phyloP scores from a whole-genome alignment of 2,113 vertebrate genomes.

The Athene cunicularia region DNA sequence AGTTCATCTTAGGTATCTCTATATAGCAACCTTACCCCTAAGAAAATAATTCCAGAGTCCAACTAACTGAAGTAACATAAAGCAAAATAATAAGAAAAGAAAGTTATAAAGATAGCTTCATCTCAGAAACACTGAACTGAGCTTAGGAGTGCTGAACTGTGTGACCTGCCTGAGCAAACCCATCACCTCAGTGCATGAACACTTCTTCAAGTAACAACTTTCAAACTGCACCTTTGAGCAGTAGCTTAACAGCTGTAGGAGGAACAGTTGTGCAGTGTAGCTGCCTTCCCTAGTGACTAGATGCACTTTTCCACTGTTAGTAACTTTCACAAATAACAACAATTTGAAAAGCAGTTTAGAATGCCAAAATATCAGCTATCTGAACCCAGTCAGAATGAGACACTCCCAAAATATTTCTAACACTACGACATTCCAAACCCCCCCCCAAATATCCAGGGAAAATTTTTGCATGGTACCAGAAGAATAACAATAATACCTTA shows the following conservation, averaged over 20 bases:
- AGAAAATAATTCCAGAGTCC: neutral
- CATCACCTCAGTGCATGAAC: neutral
- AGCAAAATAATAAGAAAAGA: neutral
- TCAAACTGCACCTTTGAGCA: neutral
- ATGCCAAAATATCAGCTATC: neutral
- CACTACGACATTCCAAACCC: neutral
- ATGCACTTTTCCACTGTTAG: neutral
- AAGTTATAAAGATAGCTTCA: neutral
- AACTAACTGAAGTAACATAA: neutral
- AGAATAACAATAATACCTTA: neutral
- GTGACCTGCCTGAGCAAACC: neutral
- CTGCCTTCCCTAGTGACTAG: neutral
- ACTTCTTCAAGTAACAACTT: neutral
- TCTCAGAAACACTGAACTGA: neutral
- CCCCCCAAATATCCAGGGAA: neutral
- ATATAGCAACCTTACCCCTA: neutral
- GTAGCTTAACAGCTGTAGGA: neutral
- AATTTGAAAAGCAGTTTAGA: neutral
- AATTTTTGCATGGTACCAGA: neutral
- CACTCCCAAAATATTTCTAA: constrained; percentile 16
- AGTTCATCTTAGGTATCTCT: neutral
- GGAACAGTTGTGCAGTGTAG: neutral
- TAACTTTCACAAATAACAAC: neutral
- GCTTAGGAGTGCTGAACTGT: neutral
- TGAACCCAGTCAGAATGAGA: neutral